phyloP scores from a whole-genome alignment of 2,113 vertebrate genomes.

The Halcyon malimbica region DNA sequence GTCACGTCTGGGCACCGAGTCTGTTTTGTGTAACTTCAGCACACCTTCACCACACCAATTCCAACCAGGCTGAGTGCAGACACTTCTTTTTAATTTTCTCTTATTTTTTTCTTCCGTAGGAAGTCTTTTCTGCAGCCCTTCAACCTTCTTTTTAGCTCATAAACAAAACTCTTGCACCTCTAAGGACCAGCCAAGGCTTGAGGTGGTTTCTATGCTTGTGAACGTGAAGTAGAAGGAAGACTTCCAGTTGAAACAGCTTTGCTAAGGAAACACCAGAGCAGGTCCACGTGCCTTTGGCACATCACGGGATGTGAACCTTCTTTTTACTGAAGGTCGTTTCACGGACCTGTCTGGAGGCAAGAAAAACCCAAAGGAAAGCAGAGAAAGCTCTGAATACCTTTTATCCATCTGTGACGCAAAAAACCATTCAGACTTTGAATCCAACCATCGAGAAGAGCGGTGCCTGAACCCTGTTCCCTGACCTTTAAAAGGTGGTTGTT shows the following conservation, averaged over 20 bases:
- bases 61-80: not conserved
- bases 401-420: not conserved
- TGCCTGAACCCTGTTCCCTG: not conserved
- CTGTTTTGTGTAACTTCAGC: not conserved
- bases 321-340: not conserved
- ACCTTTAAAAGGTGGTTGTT: not conserved
- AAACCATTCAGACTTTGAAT: not conserved
- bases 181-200: not conserved
- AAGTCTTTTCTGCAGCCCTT: not conserved
- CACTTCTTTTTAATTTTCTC: too few species aligned
- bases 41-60: accelerated
- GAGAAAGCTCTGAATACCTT: not conserved
- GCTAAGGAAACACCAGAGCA: not conserved
- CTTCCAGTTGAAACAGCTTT: constrained; percentile 14
- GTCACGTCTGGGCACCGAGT: not conserved
- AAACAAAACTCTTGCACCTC: accelerated
- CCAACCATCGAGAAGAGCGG: not conserved
- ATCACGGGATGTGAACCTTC: not conserved
- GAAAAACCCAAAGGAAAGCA: not conserved
- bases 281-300: not conserved
- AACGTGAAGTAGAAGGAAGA: not conserved
- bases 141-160: not conserved
- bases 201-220: not conserved
- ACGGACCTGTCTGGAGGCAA: not conserved
- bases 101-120: accelerated